Conservation (phyloP, 2,113 vertebrate genomes). For the Corythornis madagascariensis region DNA sequence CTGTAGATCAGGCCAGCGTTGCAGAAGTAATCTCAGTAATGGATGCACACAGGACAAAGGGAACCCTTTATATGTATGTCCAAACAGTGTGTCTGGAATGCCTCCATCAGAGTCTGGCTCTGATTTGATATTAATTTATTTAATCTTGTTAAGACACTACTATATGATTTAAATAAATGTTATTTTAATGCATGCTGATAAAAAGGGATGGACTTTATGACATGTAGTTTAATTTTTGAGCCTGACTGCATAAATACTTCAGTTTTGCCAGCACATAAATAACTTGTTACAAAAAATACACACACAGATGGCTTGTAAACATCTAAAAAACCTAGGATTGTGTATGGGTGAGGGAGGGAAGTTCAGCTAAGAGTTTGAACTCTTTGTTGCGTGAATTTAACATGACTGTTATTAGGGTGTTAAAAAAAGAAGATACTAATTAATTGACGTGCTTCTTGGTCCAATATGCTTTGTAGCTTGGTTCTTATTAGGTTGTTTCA, state of each 20-base stretch:
- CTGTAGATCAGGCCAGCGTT: not conserved
- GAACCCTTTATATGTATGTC: not conserved
- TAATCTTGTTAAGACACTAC: conserved; percentile 17
- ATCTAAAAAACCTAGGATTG: not conserved
- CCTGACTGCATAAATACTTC: not conserved
- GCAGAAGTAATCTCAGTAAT: not conserved
- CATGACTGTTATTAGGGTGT: not conserved
- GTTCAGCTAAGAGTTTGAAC: not conserved
- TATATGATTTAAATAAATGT: conserved; percentile 23
- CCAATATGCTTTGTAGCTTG: not conserved
- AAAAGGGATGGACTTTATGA: not conserved
- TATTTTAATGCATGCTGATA: conserved; percentile 34
- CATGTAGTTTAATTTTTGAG: not conserved
- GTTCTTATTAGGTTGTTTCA: not conserved
- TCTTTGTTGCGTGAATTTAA: not conserved
- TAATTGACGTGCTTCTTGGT: not conserved
- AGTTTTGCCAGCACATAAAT: not conserved
- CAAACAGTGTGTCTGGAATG: conserved; percentile 1
- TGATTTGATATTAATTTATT: conserved; percentile 14
- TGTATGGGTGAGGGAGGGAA: not conserved
- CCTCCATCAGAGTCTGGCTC: conserved; percentile 12
- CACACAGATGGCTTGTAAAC: not conserved
- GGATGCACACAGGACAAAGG: not conserved
- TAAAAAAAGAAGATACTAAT: not conserved
- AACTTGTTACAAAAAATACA: not conserved